Base-by-base conservation (phyloP, 2,888 invertebrate genomes). In the Diarsia rubi region DNA sequence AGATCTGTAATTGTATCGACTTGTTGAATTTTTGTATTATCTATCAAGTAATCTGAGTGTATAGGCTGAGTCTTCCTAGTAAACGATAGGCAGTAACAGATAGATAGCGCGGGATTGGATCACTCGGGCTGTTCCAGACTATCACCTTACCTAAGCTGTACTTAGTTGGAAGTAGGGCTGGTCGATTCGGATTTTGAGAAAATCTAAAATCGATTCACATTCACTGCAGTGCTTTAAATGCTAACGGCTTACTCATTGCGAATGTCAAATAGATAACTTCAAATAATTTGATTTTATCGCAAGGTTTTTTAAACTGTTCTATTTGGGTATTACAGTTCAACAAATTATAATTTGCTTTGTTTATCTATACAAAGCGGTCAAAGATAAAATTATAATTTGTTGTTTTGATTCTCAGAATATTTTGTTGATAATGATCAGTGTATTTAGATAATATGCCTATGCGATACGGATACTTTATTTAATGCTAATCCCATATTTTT, bases 101-200 rank as follows among this genome's bases (percentile, higher is more conserved):
- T n/a, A n/a, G n/a, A 78, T 76, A 76, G 52, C 69, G 69, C 42
- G 66, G 47, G 57, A 79, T 74, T 45, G n/a, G 14, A 14, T 47
- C 64, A 67, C 63, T 52, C 49, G n/a, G n/a, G 63, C 63, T 49
- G 63, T 27, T 73, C 37, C 45, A n/a, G 59, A 68, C 60, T 59
- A 66, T 75, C 84, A 65, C 47, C 37, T 64, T 73, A 68, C 69
- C 67, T n/a, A n/a, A n/a, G n/a, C n/a, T 49, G 68, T 54, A 70
- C 73, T 54, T 6, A 54, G 27, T 2, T 27, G 12, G n/a, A 3
- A 3, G n/a, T 14, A 82, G 63, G 82, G 69, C n/a, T 67, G 69
- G 1, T 60, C 9, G 9, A 3, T 19, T 19, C 11, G 11, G 6
- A 42, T 37, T 37, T 27, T 37, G 16, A 6, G 14, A 21, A 37